phyloP scores from a whole-genome alignment of 2,888 invertebrate genomes.

The Polia nebulosa region DNA sequence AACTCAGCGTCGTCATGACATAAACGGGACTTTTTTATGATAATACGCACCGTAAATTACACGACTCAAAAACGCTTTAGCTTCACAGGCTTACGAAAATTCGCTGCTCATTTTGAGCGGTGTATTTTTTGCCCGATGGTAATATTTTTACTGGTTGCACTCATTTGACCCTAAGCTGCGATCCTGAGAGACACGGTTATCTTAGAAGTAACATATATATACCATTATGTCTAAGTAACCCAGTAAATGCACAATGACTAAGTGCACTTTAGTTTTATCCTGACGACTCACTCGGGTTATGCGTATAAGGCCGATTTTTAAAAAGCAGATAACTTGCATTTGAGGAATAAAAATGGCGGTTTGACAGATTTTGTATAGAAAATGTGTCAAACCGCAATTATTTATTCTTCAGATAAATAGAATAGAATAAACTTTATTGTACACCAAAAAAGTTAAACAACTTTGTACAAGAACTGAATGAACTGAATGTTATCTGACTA shows the following conservation, averaged over 20 bases:
- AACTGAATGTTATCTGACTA: no score
- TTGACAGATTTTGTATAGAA: neutral
- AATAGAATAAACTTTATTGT: no score
- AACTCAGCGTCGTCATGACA: no score
- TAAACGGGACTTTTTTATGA: no score
- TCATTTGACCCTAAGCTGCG: constrained; percentile 25
- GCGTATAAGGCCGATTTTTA: neutral
- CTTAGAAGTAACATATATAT: constrained; percentile 40
- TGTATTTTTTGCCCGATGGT: neutral
- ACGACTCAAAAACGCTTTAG: no score
- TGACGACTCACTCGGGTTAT: constrained; percentile 11
- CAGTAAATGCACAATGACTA: constrained; percentile 53
- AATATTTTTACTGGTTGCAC: neutral
- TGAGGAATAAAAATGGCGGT: neutral
- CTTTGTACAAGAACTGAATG: no score
- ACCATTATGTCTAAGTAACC: constrained; percentile 48
- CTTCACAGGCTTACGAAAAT: neutral
- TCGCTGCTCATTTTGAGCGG: neutral
- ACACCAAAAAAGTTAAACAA: no score
- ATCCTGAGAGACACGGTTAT: constrained; percentile 44
- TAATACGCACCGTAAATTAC: no score
- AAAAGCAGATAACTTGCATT: neutral
- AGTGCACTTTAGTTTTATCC: constrained; percentile 57
- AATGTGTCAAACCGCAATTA: neutral
- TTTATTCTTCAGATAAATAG: neutral